Base-by-base conservation (phyloP, 2,888 invertebrate genomes). In the Drosophila putrida region DNA sequence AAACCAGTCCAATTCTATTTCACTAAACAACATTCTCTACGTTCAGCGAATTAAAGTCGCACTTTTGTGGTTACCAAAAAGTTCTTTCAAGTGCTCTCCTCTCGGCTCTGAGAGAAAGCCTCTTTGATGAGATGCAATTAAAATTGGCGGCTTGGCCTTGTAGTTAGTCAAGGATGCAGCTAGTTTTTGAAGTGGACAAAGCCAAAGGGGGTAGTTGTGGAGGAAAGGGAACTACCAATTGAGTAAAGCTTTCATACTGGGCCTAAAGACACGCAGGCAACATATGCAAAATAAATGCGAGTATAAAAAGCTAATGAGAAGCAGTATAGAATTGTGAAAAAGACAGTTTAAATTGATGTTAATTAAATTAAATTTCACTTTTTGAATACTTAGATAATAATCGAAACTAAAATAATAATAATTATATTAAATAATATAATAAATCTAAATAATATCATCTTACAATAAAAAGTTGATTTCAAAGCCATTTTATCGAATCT, bases 91-190 rank as follows among this genome's bases (percentile, higher is more conserved):
- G 75, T 55, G 69, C 57, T 72, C 39, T 41, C 15, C 57, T 39
- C 15, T 49, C 25, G 20, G 31, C 55, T 33, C 31, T 38, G 31
- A 36, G 38, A 35, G 25, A 36, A 28, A 27, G 20, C 11, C 13
- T 63, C 70, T 76, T 78, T 78, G 75, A 76, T 66, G 70, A 76
- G 75, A 63, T 78, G 75, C 76, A 76, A 78, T 78, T 76, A 76
- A 78, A 76, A 78, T 63, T 71, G 55, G 68, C 46, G 35, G 63
- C 41, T 61, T 73, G 62, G 57, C 79, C 78, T 75, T 69, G 61
- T 33, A 43, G 55, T 28, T 33, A 28, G n/a, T 15, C 49, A 28
- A 59, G 47, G 47, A 35, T 39, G 47, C 54, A 27, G 36, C 35
- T 20, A 36, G 53, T n/a, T 4, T 8, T 10, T 8, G 20, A 44